Percentiles rank a stretch among this genome's conserved stretches.
These are phyloP conservation scores for Nycticryphes semicollaris DNA, from an alignment of 2,113 vertebrate genomes.

Conservation along the genomic window DNA sequence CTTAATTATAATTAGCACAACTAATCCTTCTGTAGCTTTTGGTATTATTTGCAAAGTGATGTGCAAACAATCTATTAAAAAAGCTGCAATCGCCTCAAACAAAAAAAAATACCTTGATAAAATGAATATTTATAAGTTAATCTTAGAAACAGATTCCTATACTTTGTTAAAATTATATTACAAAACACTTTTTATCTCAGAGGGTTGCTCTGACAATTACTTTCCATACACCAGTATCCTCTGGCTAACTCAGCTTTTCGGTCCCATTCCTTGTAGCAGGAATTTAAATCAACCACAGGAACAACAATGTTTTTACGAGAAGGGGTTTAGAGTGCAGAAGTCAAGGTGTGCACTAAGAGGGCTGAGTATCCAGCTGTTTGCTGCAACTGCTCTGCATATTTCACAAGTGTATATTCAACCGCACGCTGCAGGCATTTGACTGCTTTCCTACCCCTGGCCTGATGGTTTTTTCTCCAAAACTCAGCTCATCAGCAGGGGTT, in stretches of 20 bases:
- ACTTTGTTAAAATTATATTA: neutral
- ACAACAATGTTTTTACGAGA: neutral
- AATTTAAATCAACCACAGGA: neutral
- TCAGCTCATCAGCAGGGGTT: neutral
- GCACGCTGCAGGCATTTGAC: accelerated
- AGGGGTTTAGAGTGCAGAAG: neutral
- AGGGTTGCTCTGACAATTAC: neutral
- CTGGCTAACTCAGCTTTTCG: neutral
- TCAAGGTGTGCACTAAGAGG: neutral
- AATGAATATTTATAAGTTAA: neutral
- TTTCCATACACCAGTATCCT: neutral
- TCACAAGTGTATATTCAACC: neutral
- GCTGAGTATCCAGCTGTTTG: neutral
- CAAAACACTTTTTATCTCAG: neutral
- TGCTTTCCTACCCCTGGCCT: neutral
- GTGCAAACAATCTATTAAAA: neutral
- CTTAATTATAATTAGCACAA: neutral
- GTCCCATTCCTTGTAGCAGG: neutral
- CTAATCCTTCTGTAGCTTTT: neutral
- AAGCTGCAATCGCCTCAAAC: neutral
- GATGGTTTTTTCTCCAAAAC: neutral
- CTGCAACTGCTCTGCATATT: neutral
- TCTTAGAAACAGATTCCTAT: neutral
- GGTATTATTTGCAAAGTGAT: neutral
- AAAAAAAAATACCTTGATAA: neutral